phyloP scores from a whole-genome alignment of 1,140 invertebrate genomes.

The Antheraea pernyi region DNA sequence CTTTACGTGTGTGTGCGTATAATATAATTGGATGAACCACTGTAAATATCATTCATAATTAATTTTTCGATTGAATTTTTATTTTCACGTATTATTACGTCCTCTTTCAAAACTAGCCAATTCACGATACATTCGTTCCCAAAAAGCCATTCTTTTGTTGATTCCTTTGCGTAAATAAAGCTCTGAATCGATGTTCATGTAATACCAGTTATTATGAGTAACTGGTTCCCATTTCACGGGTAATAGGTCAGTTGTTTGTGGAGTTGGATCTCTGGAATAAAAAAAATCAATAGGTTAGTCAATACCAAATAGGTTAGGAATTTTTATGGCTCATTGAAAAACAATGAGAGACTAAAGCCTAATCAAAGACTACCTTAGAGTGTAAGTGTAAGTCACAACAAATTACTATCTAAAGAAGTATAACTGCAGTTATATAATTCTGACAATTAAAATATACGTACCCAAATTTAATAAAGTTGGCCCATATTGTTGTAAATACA shows the following conservation, averaged over 20 bases:
- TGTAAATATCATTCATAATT: too few relatives aligned
- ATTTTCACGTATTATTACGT: neutral
- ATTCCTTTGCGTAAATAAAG: constrained; percentile 9
- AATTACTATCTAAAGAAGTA: too few relatives aligned
- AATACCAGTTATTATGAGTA: constrained; percentile 6
- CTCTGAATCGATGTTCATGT: constrained; percentile 22
- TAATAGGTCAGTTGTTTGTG: constrained; percentile 21
- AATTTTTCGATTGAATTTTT: neutral
- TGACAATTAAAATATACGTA: neutral
- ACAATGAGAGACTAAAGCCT: too few relatives aligned
- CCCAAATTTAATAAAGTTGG: constrained; percentile 4
- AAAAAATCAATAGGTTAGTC: neutral
- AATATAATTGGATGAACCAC: too few relatives aligned
- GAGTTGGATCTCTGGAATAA: constrained; percentile 32
- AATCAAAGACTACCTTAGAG: too few relatives aligned
- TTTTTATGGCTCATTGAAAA: too few relatives aligned
- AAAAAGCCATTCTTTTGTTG: constrained; percentile 27
- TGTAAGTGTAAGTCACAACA: too few relatives aligned
- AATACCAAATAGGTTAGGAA: too few relatives aligned
- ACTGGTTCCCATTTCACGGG: constrained; percentile 24
- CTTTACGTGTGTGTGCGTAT: too few relatives aligned
- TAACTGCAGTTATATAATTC: neutral
- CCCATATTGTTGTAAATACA: neutral
- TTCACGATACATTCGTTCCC: constrained; percentile 29
- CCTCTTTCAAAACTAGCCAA: neutral